Evolutionary conservation across 2,888 invertebrate genomes (phyloP).

Genomic region (Acleris holmiana): DNA sequence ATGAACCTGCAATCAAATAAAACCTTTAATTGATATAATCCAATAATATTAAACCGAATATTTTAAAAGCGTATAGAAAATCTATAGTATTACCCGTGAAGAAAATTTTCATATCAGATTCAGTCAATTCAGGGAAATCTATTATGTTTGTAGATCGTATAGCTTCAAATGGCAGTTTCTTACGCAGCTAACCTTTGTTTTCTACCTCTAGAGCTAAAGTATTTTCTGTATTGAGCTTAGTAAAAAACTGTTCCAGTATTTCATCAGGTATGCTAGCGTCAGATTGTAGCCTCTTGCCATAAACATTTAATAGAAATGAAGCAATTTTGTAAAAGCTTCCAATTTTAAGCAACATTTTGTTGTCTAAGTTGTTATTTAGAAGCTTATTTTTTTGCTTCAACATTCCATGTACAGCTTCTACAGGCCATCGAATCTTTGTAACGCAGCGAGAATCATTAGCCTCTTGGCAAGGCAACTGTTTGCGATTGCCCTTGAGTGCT

Average conservation of each 20-base stretch:
- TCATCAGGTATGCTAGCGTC: neutral
- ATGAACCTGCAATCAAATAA: conserved; percentile 16
- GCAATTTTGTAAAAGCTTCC: conserved; percentile 5
- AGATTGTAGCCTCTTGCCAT: neutral
- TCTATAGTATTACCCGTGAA: conserved; percentile 15
- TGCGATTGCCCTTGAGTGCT: neutral
- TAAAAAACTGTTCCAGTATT: too few species aligned
- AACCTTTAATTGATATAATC: conserved; percentile 6
- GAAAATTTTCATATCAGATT: conserved; percentile 17
- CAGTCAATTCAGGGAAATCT: conserved; percentile 16
- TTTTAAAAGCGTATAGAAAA: conserved; percentile 14
- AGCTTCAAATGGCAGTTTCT: conserved; percentile 11
- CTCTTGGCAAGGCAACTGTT: neutral
- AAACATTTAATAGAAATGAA: conserved; percentile 4
- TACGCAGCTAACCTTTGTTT: conserved; percentile 17
- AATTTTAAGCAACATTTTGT: neutral
- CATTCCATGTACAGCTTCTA: conserved; percentile 4
- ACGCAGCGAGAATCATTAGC: conserved; percentile 1
- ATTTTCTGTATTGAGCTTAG: conserved; percentile 3
- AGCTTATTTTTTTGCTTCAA: neutral
- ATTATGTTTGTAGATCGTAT: conserved; percentile 9
- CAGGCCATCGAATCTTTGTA: neutral
- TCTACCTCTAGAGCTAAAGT: conserved; percentile 9
- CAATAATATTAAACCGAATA: conserved; percentile 13
- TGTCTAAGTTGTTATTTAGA: neutral